A percentile compares a stretch with the other conserved stretches of the same genome.
Conservation (phyloP, 2,797 vertebrate species). For the Tragelaphus oryx region DNA sequence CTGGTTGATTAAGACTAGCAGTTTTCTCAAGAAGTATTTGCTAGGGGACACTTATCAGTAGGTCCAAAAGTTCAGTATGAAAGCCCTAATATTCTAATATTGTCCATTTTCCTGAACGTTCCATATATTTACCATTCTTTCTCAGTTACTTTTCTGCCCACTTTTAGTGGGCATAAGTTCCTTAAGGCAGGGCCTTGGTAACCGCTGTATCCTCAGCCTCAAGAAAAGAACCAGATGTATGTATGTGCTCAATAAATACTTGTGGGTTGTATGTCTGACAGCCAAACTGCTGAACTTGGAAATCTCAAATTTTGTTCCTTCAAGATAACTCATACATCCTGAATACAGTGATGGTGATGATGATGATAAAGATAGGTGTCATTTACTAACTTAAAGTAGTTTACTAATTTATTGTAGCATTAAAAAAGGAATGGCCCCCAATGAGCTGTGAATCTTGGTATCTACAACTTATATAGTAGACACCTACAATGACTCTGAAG, state of each 20-base stretch:
- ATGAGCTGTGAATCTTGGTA: neutral
- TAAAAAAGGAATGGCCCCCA: neutral
- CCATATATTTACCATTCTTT: neutral
- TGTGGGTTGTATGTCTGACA: neutral
- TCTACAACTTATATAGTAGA: neutral
- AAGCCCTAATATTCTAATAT: neutral
- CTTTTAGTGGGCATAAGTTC: neutral
- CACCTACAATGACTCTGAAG: neutral
- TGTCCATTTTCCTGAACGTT: neutral
- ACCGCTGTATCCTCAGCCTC: neutral
- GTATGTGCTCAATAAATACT: neutral
- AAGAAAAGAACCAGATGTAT: neutral
- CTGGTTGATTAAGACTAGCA: neutral
- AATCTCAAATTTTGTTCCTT: constrained; percentile 21
- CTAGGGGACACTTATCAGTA: constrained; percentile 8
- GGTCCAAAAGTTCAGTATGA: neutral
- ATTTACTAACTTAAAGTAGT: constrained; percentile 6
- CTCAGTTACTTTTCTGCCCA: neutral
- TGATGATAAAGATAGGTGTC: neutral
- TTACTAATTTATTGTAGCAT: neutral
- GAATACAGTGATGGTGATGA: neutral
- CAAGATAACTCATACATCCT: neutral
- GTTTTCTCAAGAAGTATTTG: neutral
- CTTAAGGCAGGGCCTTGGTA: neutral
- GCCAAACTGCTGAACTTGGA: neutral